Evolutionary conservation across 2,113 vertebrate species (phyloP), one percentile per base, ranked within the genome.

Genomic region (Scytalopus superciliaris): DNA sequence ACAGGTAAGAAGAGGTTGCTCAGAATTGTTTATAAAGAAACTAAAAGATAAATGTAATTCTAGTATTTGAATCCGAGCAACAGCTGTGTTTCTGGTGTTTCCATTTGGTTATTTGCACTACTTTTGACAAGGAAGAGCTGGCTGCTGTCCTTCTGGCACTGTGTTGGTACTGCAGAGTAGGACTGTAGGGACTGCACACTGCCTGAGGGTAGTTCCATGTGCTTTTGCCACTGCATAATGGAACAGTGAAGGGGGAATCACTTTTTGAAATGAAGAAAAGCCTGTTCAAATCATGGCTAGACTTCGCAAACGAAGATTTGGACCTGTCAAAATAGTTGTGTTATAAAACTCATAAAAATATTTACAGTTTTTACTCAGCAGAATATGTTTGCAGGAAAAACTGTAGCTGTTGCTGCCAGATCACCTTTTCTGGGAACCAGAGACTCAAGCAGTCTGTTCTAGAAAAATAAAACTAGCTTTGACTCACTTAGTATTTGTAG

Each of bases 1-100:
- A 89, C 98, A 98, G 99, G 99, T 99, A 97, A 94, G 72, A 74
- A 45, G 66, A 4, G 42, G 39, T 64, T 81, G 35, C 77, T 79
- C 49, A 12, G 31, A 67, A 27, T 17, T 47, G 25, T 68, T 85
- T 19, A 16, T 73, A 40, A 77, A 69, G 37, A 37, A 70, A 21
- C 21, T 91, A 39, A 90, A 96, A 87, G 44, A 30, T 31, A 42
- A 62, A 44, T 47, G 49, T 35, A 47, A 40, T 57, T 66, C 30
- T 64, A 6, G 49, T n/a, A 53, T 77, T 69, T 90, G 44, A n/a
- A 27, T 49, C 25, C 53, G 33, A 68, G 49, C 28, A 56, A 15
- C 39, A 30, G 25, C 33, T 67, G 30, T 27, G 7, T 50, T 60
- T 89, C 37, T 90, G 27, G 8, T 67, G 40, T 50, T 63, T 57